Evolutionary conservation across 2,888 invertebrate species (phyloP).

Genomic region (Papilio elwesi): DNA sequence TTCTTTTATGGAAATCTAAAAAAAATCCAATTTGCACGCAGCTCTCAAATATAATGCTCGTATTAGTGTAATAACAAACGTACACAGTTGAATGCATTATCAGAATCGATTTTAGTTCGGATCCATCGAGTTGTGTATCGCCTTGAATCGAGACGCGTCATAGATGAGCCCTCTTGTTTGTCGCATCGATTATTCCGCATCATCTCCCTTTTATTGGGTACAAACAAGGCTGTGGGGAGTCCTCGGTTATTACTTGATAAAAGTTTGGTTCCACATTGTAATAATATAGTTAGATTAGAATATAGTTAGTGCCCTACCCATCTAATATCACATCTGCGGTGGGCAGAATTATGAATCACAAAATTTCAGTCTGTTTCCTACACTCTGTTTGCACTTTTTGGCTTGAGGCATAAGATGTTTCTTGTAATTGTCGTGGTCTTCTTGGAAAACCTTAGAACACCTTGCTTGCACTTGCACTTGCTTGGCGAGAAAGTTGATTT

Average conservation of each 20-base stretch:
- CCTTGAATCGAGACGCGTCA: constrained; percentile 63
- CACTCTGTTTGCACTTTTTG: too few species aligned
- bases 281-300: neutral
- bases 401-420: too few species aligned
- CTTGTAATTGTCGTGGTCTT: too few species aligned
- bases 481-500: too few species aligned
- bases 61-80: constrained; percentile 33
- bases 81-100: constrained; percentile 35
- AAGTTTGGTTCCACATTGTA: constrained; percentile 22
- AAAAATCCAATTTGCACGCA: too few species aligned
- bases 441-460: too few species aligned
- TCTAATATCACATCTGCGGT: too few species aligned
- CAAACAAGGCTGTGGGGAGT: constrained; percentile 47
- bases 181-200: constrained; percentile 81
- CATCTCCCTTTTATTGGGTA: constrained; percentile 77
- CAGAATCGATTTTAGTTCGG: constrained; percentile 47
- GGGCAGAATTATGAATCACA: too few species aligned
- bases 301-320: neutral
- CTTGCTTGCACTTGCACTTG: too few species aligned
- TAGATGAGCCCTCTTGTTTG: constrained; percentile 76
- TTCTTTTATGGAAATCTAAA: too few species aligned
- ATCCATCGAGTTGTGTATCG: constrained; percentile 50
- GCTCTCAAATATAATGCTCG: neutral
- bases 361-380: too few species aligned
- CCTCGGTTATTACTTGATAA: constrained; percentile 35